Conservation (phyloP, 2,888 invertebrate species). For the Ophion slaviceki region DNA sequence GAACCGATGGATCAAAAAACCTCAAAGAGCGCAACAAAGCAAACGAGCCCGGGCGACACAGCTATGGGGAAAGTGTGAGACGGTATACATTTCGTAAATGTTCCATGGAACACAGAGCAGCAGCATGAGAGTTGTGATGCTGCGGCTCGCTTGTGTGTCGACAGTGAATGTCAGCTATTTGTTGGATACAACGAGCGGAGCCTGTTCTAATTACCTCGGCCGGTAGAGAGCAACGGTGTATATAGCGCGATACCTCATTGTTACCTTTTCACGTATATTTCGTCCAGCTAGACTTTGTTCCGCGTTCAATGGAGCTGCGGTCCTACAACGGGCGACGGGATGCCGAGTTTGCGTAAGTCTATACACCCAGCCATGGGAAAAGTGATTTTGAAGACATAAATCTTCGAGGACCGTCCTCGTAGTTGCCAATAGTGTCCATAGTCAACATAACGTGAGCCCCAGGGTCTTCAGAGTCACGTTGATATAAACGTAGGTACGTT, state of each 20-base stretch:
- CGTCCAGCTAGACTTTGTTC: constrained; percentile 17
- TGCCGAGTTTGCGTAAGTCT: neutral
- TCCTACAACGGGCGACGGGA: neutral
- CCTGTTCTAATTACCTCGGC: constrained; percentile 51
- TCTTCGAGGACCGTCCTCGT: neutral
- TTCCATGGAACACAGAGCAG: constrained; percentile 15
- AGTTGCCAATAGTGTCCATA: neutral
- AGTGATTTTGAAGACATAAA: neutral
- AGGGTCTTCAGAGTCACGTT: no score
- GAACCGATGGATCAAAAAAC: neutral
- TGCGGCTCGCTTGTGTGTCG: constrained; percentile 21
- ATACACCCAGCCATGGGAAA: neutral
- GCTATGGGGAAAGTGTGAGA: neutral
- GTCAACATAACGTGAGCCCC: neutral
- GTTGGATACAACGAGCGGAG: constrained; percentile 27
- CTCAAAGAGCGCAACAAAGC: constrained; percentile 34
- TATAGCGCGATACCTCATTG: constrained; percentile 54
- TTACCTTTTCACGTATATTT: constrained; percentile 34
- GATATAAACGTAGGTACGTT: no score
- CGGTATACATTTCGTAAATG: constrained; percentile 19
- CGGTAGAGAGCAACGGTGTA: constrained; percentile 25
- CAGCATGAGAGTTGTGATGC: constrained; percentile 12
- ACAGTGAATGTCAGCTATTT: constrained; percentile 40
- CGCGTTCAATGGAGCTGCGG: neutral
- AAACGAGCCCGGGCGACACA: neutral